Evolutionary conservation across 2,113 vertebrate genomes (phyloP).

Genomic region (Hucho hucho): DNA sequence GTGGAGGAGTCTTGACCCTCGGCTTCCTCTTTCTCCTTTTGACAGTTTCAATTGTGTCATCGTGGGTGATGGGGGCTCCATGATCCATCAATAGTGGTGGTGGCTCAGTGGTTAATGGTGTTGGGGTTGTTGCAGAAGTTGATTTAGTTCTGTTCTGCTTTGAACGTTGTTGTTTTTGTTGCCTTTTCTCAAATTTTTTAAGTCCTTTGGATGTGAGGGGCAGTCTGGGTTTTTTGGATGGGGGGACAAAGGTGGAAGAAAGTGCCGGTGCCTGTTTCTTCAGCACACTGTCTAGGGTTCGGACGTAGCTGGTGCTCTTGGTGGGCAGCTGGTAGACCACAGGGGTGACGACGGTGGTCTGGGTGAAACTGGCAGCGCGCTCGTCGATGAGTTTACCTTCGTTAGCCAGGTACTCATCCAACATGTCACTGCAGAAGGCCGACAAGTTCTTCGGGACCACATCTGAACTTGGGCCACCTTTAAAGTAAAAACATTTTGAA

Average conservation of each 20-base stretch:
- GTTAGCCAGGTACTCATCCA: slow-evolving; percentile 96
- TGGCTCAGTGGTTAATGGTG: neutral
- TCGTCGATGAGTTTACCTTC: slow-evolving; percentile 94
- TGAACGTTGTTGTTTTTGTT: slow-evolving; percentile 29
- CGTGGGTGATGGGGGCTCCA: neutral
- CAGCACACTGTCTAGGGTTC: slow-evolving; percentile 86
- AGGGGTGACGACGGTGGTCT: slow-evolving; percentile 72
- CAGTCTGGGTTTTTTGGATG: slow-evolving; percentile 72
- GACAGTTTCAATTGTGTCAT: neutral
- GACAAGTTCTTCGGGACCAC: slow-evolving; percentile 88
- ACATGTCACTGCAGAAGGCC: slow-evolving; percentile 95
- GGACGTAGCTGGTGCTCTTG: slow-evolving; percentile 91
- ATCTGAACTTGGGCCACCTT: slow-evolving; percentile 76
- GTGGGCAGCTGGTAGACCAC: slow-evolving; percentile 87
- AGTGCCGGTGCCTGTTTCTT: slow-evolving; percentile 78
- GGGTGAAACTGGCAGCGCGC: slow-evolving; percentile 84
- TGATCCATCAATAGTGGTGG: neutral
- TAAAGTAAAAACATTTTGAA: slow-evolving; percentile 7
- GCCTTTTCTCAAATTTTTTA: slow-evolving; percentile 14
- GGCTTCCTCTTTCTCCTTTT: slow-evolving; percentile 29
- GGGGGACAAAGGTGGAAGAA: slow-evolving; percentile 66
- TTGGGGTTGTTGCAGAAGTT: neutral
- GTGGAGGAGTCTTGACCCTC: slow-evolving; percentile 27
- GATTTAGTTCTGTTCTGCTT: slow-evolving; percentile 29
- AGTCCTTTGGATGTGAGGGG: slow-evolving; percentile 13